These are phyloP conservation scores for Aspidiotus rigidus DNA, from an alignment of 2,888 invertebrate genomes.

Conservation along the genomic window DNA sequence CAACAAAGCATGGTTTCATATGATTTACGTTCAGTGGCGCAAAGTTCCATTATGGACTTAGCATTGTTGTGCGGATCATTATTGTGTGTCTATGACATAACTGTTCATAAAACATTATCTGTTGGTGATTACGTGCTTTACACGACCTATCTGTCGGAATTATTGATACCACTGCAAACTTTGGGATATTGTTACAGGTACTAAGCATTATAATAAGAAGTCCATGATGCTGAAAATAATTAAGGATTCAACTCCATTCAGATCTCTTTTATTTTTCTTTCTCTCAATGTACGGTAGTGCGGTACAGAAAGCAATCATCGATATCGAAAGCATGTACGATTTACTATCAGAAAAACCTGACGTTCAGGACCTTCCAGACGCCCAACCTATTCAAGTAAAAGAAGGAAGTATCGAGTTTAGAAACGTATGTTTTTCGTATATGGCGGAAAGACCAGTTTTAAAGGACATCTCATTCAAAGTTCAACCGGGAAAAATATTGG, in stretches of 20 bases:
- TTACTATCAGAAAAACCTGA: no score
- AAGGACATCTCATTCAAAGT: conserved; percentile 69
- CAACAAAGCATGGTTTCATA: conserved; percentile 77
- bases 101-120: conserved; percentile 57
- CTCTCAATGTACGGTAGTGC: no score
- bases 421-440: conserved; percentile 82
- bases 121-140: conserved; percentile 95
- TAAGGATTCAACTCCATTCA: no score
- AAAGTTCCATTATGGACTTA: conserved; percentile 78
- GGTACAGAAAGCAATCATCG: no score
- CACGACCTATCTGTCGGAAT: conserved; percentile 84
- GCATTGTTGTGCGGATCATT: conserved; percentile 81
- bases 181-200: conserved; percentile 96
- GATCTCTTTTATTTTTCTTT: no score
- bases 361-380: conserved; percentile 60
- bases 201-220: conserved; percentile 34
- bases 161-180: conserved; percentile 94
- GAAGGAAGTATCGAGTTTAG: conserved; percentile 75
- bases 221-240: no score
- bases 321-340: no score
- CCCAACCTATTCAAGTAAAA: conserved; percentile 57
- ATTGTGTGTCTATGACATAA: conserved; percentile 80
- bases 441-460: conserved; percentile 64
- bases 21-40: conserved; percentile 80
- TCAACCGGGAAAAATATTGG: conserved; percentile 74